Evolutionary conservation across 2,888 invertebrate species (phyloP), one percentile per base, ranked within the genome.

Genomic region (Acleris emargana): DNA sequence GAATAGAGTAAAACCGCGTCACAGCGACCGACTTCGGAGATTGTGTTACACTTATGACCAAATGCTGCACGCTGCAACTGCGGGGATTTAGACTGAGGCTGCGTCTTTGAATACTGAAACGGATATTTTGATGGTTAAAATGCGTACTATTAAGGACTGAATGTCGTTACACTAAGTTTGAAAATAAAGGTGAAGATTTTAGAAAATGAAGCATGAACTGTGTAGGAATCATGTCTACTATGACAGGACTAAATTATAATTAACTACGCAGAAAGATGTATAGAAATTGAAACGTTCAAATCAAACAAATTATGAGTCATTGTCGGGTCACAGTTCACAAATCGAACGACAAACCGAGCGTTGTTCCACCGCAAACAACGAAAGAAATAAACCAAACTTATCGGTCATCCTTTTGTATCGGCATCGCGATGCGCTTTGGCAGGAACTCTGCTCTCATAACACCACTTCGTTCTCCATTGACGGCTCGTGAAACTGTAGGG

Each of bases 371-470:
- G 75, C 86, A 88, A 88, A 87, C 89, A 87, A 86, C 88, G 88
- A 89, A 86, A 87, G 88, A 85, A 84, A 84, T 86, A 87, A 86
- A 82, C 79, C 59, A 64, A 79, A 85, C 83, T 90, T 91, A 91
- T 91, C 90, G 89, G 88, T 87, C 87, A 86, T 86, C 87, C 89
- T 91, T 90, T 91, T 91, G 89, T 90, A 84, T 84, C 78, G 83
- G 81, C 86, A 91, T 89, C 89, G 83, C 77, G 81, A 76, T 81
- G 81, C 79, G 81, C 76, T 85, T 84, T 73, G 81, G 81, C 79
- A 76, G 73, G 42, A 59, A 28, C 54, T 22, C 55, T 64, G 52
- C 59, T 55, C 50, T 64, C 59, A 64, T 64, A 64, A 60, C 64
- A 55, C n/a, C 49, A 42, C 25, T 50, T 50, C 43, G 58, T 58